Percentiles rank a stretch among this genome's conserved stretches.
These are phyloP conservation scores for Cryptoprocta ferox DNA, from an alignment of 2,797 vertebrate genomes.

Conservation along the genomic window DNA sequence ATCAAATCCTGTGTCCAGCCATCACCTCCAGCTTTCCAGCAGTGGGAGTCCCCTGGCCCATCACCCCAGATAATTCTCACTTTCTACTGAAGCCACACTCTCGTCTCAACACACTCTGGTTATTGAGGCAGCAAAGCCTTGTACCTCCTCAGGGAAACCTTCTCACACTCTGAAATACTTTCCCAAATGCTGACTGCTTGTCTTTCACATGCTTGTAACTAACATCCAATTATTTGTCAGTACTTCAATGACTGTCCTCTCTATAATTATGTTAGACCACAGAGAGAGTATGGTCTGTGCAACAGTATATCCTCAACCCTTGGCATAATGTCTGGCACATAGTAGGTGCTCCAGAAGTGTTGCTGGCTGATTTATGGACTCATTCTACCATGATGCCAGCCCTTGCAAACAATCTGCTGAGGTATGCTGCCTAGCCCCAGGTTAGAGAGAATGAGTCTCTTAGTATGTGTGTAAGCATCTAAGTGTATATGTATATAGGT, in stretches of 20 bases:
- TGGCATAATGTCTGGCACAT: background rate
- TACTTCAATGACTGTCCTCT: background rate
- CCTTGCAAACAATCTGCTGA: background rate
- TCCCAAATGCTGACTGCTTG: background rate
- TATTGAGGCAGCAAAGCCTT: background rate
- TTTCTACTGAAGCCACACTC: background rate
- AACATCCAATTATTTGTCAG: background rate
- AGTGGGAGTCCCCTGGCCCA: fast-evolving
- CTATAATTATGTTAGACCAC: background rate
- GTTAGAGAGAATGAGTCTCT: background rate
- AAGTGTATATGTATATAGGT: background rate
- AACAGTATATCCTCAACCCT: background rate
- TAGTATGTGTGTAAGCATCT: background rate
- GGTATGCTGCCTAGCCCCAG: background rate
- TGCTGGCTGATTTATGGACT: background rate
- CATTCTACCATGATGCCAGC: background rate
- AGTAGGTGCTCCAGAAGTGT: background rate
- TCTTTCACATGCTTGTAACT: background rate
- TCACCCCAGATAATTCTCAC: background rate
- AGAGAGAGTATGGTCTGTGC: background rate
- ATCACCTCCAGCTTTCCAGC: background rate
- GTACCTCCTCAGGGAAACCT: background rate
- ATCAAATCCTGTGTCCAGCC: background rate
- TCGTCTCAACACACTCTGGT: too few relatives aligned
- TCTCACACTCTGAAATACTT: background rate